These are phyloP conservation scores for Vanessa cardui DNA, from an alignment of 2,888 invertebrate species.

Conservation along the genomic window DNA sequence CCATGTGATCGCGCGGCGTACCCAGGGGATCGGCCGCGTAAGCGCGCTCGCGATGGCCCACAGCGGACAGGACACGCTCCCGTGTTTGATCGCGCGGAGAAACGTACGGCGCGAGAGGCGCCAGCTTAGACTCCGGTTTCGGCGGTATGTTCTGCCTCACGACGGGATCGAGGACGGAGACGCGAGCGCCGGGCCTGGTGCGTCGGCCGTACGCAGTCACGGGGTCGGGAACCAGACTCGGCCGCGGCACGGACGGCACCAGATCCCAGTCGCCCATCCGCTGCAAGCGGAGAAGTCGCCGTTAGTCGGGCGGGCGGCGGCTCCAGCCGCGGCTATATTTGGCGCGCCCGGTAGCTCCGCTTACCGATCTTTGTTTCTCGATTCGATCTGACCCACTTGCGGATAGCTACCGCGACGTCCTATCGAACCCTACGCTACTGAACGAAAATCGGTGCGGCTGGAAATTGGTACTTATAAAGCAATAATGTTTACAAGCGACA, in stretches of 20 bases:
- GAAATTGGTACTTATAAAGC: slow-evolving; percentile 57
- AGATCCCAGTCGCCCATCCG: slow-evolving; percentile 94
- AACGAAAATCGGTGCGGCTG: slow-evolving; percentile 38
- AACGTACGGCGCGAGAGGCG: slow-evolving; percentile 86
- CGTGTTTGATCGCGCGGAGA: slow-evolving; percentile 86
- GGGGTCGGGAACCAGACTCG: slow-evolving; percentile 92
- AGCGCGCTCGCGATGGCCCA: slow-evolving; percentile 83
- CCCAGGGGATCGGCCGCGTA: slow-evolving; percentile 83
- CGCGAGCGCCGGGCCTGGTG: slow-evolving; percentile 74
- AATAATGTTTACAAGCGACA: slow-evolving; percentile 71
- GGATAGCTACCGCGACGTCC: slow-evolving; percentile 55
- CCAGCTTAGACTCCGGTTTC: slow-evolving; percentile 81
- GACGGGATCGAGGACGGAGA: slow-evolving; percentile 79
- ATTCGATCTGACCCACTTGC: slow-evolving; percentile 74
- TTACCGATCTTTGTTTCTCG: slow-evolving; percentile 67
- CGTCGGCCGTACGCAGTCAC: slow-evolving; percentile 92
- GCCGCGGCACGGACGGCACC: slow-evolving; percentile 93
- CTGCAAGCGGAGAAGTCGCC: slow-evolving; percentile 85
- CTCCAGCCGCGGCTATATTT: slow-evolving; percentile 83
- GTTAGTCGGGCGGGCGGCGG: slow-evolving; percentile 75
- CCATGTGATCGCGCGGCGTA: slow-evolving; percentile 85
- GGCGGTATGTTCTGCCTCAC: slow-evolving; percentile 85
- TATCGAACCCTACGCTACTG: slow-evolving; percentile 45
- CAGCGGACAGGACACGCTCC: slow-evolving; percentile 83
- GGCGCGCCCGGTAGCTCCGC: slow-evolving; percentile 79